These are phyloP conservation scores for Ecdyonurus torrentis DNA, from an alignment of 2,888 invertebrate species.

Conservation along the genomic window DNA sequence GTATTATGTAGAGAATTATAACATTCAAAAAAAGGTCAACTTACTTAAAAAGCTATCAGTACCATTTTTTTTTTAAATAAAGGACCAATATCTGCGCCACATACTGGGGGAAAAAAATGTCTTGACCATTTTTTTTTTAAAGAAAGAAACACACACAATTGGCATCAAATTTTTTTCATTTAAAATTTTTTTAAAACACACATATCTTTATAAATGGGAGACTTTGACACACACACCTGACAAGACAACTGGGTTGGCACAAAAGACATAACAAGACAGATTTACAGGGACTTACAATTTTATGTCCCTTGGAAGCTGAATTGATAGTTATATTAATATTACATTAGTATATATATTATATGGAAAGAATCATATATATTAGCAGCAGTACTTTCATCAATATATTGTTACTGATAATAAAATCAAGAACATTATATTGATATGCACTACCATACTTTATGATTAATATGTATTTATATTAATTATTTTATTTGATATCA, in stretches of 20 bases:
- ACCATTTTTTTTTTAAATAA: neutral
- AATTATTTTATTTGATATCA: no score
- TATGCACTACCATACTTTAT: no score
- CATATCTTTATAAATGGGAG: neutral
- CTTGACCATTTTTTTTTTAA: neutral
- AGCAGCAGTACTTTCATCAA: no score
- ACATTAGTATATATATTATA: neutral
- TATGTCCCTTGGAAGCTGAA: neutral
- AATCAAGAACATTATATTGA: no score
- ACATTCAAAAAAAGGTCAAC: neutral
- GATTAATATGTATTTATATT: no score
- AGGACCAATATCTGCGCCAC: neutral
- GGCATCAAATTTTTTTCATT: neutral
- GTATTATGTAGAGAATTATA: no score
- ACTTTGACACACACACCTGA: neutral
- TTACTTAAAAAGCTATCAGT: neutral
- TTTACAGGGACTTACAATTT: neutral
- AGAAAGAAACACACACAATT: neutral
- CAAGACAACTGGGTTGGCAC: conserved; percentile 2
- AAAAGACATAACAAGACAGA: neutral
- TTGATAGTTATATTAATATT: neutral
- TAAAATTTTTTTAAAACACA: neutral
- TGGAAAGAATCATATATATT: no score
- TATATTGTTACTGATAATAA: no score
- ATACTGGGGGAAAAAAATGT: no score